Evolutionary conservation across 2,797 vertebrate genomes (phyloP).

Genomic region (Danionella dracula): DNA sequence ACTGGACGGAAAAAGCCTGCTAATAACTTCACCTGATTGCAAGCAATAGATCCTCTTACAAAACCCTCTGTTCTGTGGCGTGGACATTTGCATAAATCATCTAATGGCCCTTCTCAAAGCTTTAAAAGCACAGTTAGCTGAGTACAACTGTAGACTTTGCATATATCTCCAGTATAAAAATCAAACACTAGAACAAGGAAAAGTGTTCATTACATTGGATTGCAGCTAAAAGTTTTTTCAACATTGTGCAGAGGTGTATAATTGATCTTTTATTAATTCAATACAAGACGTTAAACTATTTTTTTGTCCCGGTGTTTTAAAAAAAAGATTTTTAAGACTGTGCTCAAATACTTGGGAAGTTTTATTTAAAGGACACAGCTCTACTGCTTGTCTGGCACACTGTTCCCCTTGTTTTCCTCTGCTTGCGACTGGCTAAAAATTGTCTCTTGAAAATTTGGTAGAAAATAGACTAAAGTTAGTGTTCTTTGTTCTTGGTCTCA

Average conservation of each 20-base stretch:
- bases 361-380: constrained; percentile 1
- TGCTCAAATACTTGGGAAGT: not conserved
- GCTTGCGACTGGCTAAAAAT: not conserved
- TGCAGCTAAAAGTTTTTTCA: not conserved
- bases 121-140: not conserved
- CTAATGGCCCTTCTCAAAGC: not conserved
- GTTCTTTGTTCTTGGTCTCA: constrained; percentile 10
- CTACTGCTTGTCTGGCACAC: not conserved
- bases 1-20: constrained; percentile 4
- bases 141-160: constrained; percentile 1
- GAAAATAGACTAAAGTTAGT: not conserved
- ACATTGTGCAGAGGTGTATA: not conserved
- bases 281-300: not conserved
- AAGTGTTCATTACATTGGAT: not conserved
- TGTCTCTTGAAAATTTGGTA: not conserved
- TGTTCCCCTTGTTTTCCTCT: not conserved
- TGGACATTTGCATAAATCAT: not conserved
- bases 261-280: not conserved
- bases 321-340: not conserved
- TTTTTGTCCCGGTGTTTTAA: not conserved
- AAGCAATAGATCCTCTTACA: not conserved
- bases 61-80: not conserved
- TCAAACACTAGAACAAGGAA: not conserved
- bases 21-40: constrained; percentile 7
- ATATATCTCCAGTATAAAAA: not conserved